These are phyloP conservation scores for Abrostola tripartita DNA, from an alignment of 2,888 invertebrate genomes.

Conservation along the genomic window DNA sequence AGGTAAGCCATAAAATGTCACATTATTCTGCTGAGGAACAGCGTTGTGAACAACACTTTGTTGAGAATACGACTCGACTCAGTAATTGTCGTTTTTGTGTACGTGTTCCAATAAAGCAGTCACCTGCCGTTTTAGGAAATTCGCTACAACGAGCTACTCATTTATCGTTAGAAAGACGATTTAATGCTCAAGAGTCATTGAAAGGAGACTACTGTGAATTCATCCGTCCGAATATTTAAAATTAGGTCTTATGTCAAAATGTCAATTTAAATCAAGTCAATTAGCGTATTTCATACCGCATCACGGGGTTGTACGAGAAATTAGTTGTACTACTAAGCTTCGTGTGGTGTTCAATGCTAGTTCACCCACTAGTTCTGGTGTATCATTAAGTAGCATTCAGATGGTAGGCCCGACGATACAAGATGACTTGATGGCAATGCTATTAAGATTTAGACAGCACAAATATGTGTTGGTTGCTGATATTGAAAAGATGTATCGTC, in stretches of 20 bases:
- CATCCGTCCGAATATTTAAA: slow-evolving; percentile 9
- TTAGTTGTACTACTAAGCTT: neutral
- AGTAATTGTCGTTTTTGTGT: slow-evolving; percentile 16
- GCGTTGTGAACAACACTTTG: slow-evolving; percentile 21
- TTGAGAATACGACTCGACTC: slow-evolving; percentile 16
- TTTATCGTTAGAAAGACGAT: slow-evolving; percentile 10
- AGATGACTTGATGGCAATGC: too few species aligned
- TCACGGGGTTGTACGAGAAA: neutral
- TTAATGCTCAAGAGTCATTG: neutral
- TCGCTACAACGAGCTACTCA: slow-evolving; percentile 4
- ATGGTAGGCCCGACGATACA: too few species aligned
- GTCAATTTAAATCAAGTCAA: neutral
- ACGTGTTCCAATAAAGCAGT: slow-evolving; percentile 10
- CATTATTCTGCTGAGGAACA: too few species aligned
- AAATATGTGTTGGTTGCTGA: neutral
- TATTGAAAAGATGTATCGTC: neutral
- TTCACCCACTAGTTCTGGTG: too few species aligned
- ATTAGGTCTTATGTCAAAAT: slow-evolving; percentile 13
- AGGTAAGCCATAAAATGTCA: too few species aligned
- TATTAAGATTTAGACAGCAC: neutral
- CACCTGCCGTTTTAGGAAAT: too few species aligned
- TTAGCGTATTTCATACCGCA: neutral
- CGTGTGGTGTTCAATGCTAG: too few species aligned
- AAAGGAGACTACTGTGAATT: slow-evolving; percentile 1
- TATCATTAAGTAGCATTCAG: too few species aligned